phyloP scores from a whole-genome alignment of 2,113 vertebrate genomes.

The Cromileptes altivelis region DNA sequence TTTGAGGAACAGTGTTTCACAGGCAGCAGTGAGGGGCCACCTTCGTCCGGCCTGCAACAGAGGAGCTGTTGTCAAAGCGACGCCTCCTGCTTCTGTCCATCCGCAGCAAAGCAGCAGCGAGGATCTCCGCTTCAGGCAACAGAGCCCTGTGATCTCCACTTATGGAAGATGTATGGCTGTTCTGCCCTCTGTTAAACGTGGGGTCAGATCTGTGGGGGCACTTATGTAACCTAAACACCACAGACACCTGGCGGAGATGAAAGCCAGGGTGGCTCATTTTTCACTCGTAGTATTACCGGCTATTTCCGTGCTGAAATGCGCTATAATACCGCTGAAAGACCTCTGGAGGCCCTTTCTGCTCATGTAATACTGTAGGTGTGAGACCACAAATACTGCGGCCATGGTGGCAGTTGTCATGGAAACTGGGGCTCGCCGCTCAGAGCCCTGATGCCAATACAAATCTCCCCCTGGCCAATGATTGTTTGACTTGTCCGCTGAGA shows the following conservation, averaged over 20 bases:
- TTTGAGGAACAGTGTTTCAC: slow-evolving; percentile 64
- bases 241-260: slow-evolving; percentile 73
- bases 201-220: slow-evolving; percentile 53
- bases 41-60: slow-evolving; percentile 33
- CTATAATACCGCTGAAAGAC: slow-evolving; percentile 35
- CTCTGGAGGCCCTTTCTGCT: slow-evolving; percentile 23
- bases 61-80: slow-evolving; percentile 55
- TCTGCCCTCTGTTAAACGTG: slow-evolving; percentile 42
- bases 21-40: slow-evolving; percentile 39
- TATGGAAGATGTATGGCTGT: slow-evolving; percentile 59
- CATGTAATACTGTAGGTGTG: slow-evolving; percentile 43
- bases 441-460: slow-evolving; percentile 42
- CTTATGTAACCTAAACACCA: slow-evolving; percentile 65
- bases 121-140: slow-evolving; percentile 9
- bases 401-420: slow-evolving; percentile 60
- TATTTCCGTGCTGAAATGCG: slow-evolving; percentile 61
- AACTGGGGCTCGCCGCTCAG: not conserved
- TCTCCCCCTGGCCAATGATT: slow-evolving; percentile 27
- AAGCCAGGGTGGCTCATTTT: slow-evolving; percentile 59
- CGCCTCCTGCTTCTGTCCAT: slow-evolving; percentile 62
- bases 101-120: not conserved
- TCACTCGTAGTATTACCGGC: slow-evolving; percentile 32
- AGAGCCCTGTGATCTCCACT: slow-evolving; percentile 57
- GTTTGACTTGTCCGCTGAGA: slow-evolving; percentile 51
- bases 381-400: slow-evolving; percentile 42